Base-by-base conservation (phyloP, 2,888 invertebrate species). In the Leptopilina drosophilae region DNA sequence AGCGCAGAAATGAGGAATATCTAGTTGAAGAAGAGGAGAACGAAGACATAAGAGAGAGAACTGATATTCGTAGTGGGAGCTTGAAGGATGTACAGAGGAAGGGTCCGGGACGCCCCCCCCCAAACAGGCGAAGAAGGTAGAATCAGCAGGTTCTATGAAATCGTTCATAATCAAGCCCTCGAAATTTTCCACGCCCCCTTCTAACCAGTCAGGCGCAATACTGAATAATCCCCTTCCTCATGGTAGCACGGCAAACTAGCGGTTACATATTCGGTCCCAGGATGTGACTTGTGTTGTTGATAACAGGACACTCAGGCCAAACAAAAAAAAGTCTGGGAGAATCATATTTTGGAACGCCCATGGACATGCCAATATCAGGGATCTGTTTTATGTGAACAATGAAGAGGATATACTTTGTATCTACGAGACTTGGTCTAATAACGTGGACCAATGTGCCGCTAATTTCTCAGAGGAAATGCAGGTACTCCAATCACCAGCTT, bases 331-430 rank as follows among this genome's bases (percentile, higher is more conserved):
- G 4, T 56, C 56, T 56, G 9, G 7, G 12, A 56, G 3, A 59
- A 59, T 59, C 6, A 59, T 59, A 59, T 59, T 59, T n/a, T 59
- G 59, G 59, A 59, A 59, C n/a, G 3, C n/a, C n/a, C 59, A 59
- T n/a, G 59, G n/a, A n/a, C 6, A n/a, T n/a, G 6, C n/a, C n/a
- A 59, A 59, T 6, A 59, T n/a, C 1, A n/a, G 6, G 14, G 59
- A 59, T 3, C 14, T 59, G 11, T 56, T 14, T 56, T 7, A n/a
- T n/a, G 14, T 59, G 6, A n/a, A 4, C n/a, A n/a, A n/a, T n/a
- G 2, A 3, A 15, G n/a, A 59, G 59, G 59, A 59, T 59, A 59
- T 59, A n/a, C 5, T 59, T 2, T 59, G 59, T 14, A n/a, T 59
- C 7, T 59, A 59, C 6, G 59, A 59, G n/a, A n/a, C 59, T 2